Conservation (phyloP, 37 sponge, comb jelly and placozoan genomes). For the Mnemiopsis leidyi region DNA sequence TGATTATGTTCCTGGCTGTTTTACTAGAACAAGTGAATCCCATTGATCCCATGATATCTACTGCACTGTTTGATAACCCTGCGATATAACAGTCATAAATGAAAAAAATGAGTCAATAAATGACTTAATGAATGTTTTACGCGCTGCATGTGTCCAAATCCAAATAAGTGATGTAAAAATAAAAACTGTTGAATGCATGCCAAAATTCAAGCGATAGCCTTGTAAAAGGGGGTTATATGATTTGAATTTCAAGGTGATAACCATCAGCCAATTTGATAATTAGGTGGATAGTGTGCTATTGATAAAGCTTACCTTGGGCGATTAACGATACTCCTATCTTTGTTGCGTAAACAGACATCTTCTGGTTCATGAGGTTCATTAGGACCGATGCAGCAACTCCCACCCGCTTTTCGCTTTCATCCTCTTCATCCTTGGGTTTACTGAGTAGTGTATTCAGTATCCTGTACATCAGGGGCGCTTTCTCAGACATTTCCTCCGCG, state of each 20-base stretch:
- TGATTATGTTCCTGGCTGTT: not conserved
- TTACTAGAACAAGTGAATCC: not conserved
- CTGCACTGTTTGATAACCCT: not conserved
- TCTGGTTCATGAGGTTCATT: not conserved
- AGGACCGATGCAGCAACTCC: not conserved
- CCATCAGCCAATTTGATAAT: too few species aligned
- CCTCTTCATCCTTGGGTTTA: not conserved
- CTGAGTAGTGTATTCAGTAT: not conserved
- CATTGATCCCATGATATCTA: not conserved
- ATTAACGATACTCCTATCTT: not conserved
- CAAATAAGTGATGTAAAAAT: too few species aligned
- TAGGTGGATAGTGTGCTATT: not conserved
- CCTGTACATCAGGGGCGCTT: not conserved
- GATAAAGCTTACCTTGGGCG: not conserved
- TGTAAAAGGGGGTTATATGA: too few species aligned
- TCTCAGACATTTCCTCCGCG: not conserved
- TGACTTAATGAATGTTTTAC: too few species aligned
- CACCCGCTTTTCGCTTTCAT: not conserved
- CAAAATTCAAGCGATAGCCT: too few species aligned
- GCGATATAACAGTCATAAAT: not conserved
- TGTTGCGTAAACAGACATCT: not conserved
- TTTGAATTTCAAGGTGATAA: too few species aligned
- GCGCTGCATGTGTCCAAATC: too few species aligned
- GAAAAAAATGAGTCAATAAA: too few species aligned
- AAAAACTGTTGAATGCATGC: too few species aligned